Conservation (phyloP, 2,797 vertebrate genomes). For the Pantherophis vulpinus region DNA sequence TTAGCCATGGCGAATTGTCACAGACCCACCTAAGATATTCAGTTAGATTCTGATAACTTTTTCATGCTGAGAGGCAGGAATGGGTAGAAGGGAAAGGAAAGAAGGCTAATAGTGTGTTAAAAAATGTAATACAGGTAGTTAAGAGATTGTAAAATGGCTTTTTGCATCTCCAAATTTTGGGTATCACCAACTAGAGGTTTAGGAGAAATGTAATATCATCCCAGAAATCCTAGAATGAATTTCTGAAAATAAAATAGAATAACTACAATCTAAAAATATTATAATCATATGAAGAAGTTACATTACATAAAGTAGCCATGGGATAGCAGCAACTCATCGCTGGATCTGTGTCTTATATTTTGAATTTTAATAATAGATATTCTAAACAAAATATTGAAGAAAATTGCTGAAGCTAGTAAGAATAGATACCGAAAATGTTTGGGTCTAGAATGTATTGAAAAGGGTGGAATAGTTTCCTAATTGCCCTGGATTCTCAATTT, state of each 20-base stretch:
- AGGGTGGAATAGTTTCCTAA: not conserved
- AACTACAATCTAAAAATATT: not conserved
- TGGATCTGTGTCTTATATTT: not conserved
- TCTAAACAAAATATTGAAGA: not conserved
- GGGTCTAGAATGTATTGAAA: not conserved
- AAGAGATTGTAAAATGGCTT: not conserved
- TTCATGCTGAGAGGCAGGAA: not conserved
- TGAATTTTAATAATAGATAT: not conserved
- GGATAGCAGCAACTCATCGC: no score
- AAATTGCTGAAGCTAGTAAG: not conserved
- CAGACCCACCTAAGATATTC: not conserved
- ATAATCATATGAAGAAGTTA: not conserved
- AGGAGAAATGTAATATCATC: not conserved
- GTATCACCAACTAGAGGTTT: not conserved
- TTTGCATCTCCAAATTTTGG: not conserved
- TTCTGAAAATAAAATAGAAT: not conserved
- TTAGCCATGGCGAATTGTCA: not conserved
- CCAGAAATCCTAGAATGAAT: not conserved
- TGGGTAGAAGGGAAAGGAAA: not conserved
- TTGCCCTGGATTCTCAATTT: not conserved
- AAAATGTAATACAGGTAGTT: not conserved
- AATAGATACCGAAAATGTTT: not conserved
- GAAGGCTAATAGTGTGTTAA: not conserved
- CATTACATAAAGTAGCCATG: not conserved
- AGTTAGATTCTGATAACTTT: not conserved